Base-by-base conservation (phyloP, 2,888 invertebrate species). In the Agrilus mali region DNA sequence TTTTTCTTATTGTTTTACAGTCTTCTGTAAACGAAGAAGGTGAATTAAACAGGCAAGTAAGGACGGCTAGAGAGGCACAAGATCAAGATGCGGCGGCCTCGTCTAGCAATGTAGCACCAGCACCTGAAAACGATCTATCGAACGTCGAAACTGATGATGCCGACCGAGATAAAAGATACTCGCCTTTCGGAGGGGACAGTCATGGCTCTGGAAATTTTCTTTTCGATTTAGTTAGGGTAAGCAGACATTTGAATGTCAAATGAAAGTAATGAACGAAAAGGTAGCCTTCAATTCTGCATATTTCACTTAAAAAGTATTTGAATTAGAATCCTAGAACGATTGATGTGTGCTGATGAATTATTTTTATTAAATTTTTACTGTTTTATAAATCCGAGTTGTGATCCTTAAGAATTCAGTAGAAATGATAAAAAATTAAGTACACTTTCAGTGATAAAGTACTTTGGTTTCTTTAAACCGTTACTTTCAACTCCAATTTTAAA, bases 201-300 rank as follows among this genome's bases (percentile, higher is more conserved):
- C 60, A 55, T 37, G 57, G 65, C 34, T 61, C 68, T 49, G 66
- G 88, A 49, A 89, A 88, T 72, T 87, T 89, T 75, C 73, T 89
- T 54, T 87, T 88, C 68, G 88, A 89, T 67, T 81, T 87, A 63
- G 84, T 89, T 66, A 77, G 88, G 77, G 88, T 89, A 73, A 83
- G 85, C 74, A 27, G 27, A 27, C 27, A 27, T 27, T 13, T 20
- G n/a, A 16, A 33, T n/a, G 15, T 33, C 13, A 22, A 31, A 38
- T 44, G 15, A 35, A 27, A 20, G 39, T 27, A 17, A 33, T 15
- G 14, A 15, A 31, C 6, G 10, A 27, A 27, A 27, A 10, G 10
- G 4, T 3, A 27, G 10, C 10, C 8, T 27, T 27, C 10, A 27
- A 27, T 10, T 3, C 3, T 2, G 27, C 27, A 27, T 27, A 27